Conservation (phyloP, 2,113 vertebrate species). For the Coptodon rendalli region DNA sequence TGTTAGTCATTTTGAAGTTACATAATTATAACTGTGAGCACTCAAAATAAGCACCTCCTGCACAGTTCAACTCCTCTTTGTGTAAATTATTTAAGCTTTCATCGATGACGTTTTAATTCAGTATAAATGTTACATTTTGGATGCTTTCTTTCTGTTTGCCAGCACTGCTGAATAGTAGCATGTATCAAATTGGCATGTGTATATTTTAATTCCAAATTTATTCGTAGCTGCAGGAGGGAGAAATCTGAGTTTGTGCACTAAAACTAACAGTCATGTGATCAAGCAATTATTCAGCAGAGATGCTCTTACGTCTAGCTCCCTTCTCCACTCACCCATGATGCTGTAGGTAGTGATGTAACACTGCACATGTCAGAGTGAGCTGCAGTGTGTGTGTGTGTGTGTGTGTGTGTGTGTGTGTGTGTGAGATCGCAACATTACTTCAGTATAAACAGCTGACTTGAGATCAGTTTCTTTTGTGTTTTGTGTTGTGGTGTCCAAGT, state of each 20-base stretch:
- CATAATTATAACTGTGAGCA: not conserved
- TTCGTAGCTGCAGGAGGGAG: not conserved
- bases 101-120: not conserved
- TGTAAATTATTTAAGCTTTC: not conserved
- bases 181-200: not conserved
- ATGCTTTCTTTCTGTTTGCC: not conserved
- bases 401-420: not conserved
- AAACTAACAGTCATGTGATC: not conserved
- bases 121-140: not conserved
- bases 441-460: not conserved
- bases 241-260: not conserved
- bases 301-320: conserved; percentile 8
- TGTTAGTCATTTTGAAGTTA: not conserved
- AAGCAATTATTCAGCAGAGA: conserved; percentile 5
- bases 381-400: conserved; percentile 2
- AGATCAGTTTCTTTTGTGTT: not conserved
- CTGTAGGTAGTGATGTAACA: conserved; percentile 55
- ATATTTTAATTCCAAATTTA: not conserved
- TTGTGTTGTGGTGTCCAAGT: not conserved
- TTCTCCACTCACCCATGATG: not conserved
- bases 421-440: conserved; percentile 11
- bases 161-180: not conserved
- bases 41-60: not conserved
- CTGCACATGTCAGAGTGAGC: conserved; percentile 27
- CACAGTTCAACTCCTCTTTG: not conserved